Evolutionary conservation across 2,113 vertebrate species (phyloP).

Genomic region (Petromus typicus): DNA sequence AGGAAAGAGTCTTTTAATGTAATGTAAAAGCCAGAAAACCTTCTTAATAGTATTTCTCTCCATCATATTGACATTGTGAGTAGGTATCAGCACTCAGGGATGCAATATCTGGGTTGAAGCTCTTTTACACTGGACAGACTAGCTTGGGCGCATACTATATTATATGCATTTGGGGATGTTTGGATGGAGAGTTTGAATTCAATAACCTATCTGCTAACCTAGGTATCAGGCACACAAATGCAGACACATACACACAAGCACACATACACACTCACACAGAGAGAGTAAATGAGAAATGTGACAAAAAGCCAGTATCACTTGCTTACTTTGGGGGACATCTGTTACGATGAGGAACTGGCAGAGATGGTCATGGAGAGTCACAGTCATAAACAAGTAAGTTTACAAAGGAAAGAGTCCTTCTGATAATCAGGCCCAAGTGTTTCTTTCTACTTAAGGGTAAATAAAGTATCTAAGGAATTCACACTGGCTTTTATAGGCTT

Average conservation of each 20-base stretch:
- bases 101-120: not conserved
- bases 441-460: slow-evolving; percentile 33
- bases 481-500: not conserved
- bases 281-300: not conserved
- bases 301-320: not conserved
- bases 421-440: not conserved
- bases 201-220: not conserved
- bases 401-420: not conserved
- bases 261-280: not conserved
- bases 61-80: not conserved
- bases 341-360: not conserved
- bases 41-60: not conserved
- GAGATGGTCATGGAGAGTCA: not conserved
- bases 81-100: not conserved
- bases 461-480: slow-evolving; percentile 12
- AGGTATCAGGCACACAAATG: not conserved
- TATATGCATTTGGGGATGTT: not conserved
- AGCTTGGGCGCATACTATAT: not conserved
- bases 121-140: not conserved
- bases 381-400: not conserved
- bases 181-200: not conserved
- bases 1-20: not conserved
- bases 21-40: not conserved
- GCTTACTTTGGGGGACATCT: not conserved
- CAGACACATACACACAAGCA: too few species aligned